Conservation (phyloP, 2,888 invertebrate genomes). For the Adelphocoris suturalis region DNA sequence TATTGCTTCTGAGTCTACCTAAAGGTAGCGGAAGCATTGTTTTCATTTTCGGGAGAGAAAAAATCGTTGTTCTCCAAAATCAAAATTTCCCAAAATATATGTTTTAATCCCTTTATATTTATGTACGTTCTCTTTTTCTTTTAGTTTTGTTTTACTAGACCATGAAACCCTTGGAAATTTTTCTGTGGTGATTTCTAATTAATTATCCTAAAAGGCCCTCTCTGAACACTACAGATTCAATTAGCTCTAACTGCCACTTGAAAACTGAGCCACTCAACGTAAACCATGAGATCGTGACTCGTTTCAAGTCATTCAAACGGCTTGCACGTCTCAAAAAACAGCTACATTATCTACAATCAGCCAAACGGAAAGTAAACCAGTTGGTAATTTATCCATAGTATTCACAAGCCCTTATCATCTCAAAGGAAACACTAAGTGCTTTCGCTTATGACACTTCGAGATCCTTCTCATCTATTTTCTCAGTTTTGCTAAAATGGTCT, state of each 20-base stretch:
- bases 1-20: too few species aligned
- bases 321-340: not conserved
- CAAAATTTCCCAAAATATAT: too few species aligned
- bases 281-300: not conserved
- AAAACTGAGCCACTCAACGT: not conserved
- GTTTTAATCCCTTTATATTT: too few species aligned
- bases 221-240: not conserved
- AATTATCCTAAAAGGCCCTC: not conserved
- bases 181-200: too few species aligned
- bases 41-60: too few species aligned
- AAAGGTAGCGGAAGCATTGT: too few species aligned
- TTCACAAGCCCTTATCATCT: not conserved
- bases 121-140: too few species aligned
- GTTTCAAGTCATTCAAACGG: not conserved
- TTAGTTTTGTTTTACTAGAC: too few species aligned
- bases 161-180: too few species aligned
- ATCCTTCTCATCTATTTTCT: not conserved
- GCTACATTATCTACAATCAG: too few species aligned
- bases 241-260: not conserved
- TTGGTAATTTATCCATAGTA: not conserved
- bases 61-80: too few species aligned
- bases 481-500: not conserved
- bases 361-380: not conserved
- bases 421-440: not conserved
- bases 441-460: constrained; percentile 25